A percentile compares a stretch with the other conserved stretches of the same genome.
phyloP scores from a whole-genome alignment of 1,140 invertebrate genomes.

The Aphaenogaster ashmeadi region DNA sequence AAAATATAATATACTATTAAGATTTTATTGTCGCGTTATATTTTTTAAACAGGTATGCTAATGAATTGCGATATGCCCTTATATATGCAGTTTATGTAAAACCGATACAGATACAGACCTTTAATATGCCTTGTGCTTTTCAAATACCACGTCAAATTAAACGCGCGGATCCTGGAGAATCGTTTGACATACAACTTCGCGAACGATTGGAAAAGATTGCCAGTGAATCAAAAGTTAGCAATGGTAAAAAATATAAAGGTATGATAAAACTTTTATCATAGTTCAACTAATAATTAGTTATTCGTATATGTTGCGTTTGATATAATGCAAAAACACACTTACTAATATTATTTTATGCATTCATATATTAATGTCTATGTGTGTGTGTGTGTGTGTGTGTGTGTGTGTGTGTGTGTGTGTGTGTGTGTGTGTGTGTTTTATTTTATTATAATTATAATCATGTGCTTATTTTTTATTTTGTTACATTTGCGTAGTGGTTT shows the following conservation, averaged over 20 bases:
- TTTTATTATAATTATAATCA: constrained; percentile 11
- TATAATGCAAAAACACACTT: too few relatives aligned
- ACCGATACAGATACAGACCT: constrained; percentile 55
- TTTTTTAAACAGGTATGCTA: constrained; percentile 74
- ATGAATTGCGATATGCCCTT: constrained; percentile 74
- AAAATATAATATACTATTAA: not conserved
- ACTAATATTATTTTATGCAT: not conserved
- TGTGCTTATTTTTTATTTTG: not conserved
- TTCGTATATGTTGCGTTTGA: not conserved
- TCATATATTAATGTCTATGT: not conserved
- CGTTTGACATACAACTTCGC: constrained; percentile 26
- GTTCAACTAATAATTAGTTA: not conserved
- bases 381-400: too few relatives aligned
- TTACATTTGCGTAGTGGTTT: not conserved
- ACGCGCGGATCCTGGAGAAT: not conserved
- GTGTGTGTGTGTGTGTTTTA: too few relatives aligned
- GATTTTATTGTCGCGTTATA: not conserved
- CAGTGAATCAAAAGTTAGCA: not conserved
- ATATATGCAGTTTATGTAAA: constrained; percentile 72
- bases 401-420: too few relatives aligned
- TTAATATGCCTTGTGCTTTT: constrained; percentile 63
- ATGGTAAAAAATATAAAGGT: not conserved
- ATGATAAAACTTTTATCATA: not conserved
- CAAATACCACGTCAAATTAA: constrained; percentile 66
- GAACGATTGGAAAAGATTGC: not conserved